These are phyloP conservation scores for Nipponia nippon DNA, from an alignment of 2,113 vertebrate species.

Conservation along the genomic window DNA sequence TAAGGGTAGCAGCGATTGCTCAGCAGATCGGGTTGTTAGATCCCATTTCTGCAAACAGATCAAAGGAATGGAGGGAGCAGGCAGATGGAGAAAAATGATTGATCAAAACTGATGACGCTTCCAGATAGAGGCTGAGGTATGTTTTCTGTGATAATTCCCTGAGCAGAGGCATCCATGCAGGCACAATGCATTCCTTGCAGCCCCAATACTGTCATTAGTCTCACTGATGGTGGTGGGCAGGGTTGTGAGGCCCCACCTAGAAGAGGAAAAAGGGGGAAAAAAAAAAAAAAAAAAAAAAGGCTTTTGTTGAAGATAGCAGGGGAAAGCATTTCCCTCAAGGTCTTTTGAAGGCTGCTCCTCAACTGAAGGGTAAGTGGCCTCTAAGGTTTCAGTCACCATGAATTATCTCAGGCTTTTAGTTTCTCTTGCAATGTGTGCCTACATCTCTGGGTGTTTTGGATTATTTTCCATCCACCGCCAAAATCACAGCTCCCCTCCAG, in stretches of 20 bases:
- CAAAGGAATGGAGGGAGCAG: background rate
- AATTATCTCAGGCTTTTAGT: background rate
- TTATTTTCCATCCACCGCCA: background rate
- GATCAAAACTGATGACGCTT: background rate
- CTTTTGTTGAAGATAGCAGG: background rate
- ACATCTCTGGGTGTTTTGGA: background rate
- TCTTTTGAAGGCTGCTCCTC: background rate
- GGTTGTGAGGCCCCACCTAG: background rate
- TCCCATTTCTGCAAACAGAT: background rate
- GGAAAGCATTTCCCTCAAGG: background rate
- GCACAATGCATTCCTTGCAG: no score
- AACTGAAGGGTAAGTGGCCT: background rate
- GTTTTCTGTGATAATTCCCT: background rate
- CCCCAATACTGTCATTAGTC: no score
- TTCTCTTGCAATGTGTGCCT: background rate
- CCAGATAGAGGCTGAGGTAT: background rate
- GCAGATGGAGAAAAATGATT: background rate
- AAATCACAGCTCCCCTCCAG: background rate
- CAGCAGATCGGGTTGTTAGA: background rate
- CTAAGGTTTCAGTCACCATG: background rate
- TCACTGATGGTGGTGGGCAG: background rate
- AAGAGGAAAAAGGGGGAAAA: no score
- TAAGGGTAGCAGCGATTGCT: fast-evolving
- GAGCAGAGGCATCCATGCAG: background rate
- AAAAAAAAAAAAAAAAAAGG: no score